Percentiles rank a stretch among this genome's conserved stretches.
Evolutionary conservation across 2,888 invertebrate genomes (phyloP).

Genomic region (Nudaria mundana): DNA sequence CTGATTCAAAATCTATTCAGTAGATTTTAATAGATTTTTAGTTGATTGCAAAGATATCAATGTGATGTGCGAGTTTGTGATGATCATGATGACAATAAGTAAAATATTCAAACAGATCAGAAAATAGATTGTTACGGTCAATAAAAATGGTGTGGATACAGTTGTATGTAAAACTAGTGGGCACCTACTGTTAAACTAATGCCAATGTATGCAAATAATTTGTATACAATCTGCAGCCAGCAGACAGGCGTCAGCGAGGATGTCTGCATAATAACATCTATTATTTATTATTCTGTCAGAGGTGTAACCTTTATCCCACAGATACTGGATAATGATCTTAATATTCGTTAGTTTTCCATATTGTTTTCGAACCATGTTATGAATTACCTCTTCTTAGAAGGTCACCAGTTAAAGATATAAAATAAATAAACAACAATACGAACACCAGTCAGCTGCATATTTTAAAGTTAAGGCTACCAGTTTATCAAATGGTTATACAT

Average conservation of each 20-base stretch:
- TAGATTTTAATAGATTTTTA: no score
- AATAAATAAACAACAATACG: conserved; percentile 9
- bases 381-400: not conserved
- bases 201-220: conserved; percentile 50
- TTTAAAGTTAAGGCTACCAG: no score
- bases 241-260: conserved; percentile 25
- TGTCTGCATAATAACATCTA: conserved; percentile 28
- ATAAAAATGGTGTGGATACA: no score
- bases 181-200: conserved; percentile 41
- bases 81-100: no score
- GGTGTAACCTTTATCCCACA: conserved; percentile 29
- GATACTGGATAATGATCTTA: conserved; percentile 1
- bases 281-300: conserved; percentile 17
- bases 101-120: no score
- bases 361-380: not conserved
- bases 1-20: no score
- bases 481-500: no score
- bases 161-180: not conserved
- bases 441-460: no score
- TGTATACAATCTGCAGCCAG: conserved; percentile 41
- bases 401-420: not conserved
- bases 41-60: no score
- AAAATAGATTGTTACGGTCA: no score
- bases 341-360: conserved; percentile 1
- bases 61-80: no score